phyloP scores from a whole-genome alignment of 1,140 invertebrate genomes.

The Elymnias hypermnestra region DNA sequence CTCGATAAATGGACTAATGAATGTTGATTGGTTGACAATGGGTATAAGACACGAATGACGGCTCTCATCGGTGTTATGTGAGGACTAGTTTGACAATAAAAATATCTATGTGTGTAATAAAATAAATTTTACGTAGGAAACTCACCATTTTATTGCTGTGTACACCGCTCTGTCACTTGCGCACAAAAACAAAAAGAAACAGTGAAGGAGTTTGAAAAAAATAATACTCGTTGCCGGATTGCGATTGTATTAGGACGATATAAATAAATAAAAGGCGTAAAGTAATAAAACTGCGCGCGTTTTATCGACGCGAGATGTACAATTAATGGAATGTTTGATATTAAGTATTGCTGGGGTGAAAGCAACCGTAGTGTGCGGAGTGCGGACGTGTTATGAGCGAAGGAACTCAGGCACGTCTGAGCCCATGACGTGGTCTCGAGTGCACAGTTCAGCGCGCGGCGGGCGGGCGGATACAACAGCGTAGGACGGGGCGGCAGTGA shows the following conservation, averaged over 20 bases:
- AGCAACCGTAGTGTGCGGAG: constrained; percentile 38
- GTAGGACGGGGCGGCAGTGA: constrained; percentile 44
- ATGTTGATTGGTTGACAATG: constrained; percentile 67
- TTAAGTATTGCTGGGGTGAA: constrained; percentile 28
- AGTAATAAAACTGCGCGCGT: constrained; percentile 55
- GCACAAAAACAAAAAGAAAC: constrained; percentile 57
- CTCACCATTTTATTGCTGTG: constrained; percentile 31
- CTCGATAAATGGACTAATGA: constrained; percentile 59
- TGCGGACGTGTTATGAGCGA: constrained; percentile 37
- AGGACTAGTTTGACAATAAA: constrained; percentile 20
- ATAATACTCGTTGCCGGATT: constrained; percentile 55
- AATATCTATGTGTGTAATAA: background rate
- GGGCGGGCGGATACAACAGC: constrained; percentile 57
- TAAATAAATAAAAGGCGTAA: constrained; percentile 56
- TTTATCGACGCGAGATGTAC: constrained; percentile 57
- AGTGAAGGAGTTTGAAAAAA: constrained; percentile 43
- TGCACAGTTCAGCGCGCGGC: constrained; percentile 23
- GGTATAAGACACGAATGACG: constrained; percentile 39
- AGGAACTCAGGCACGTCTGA: constrained; percentile 20
- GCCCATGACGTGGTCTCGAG: constrained; percentile 14
- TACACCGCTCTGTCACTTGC: constrained; percentile 44
- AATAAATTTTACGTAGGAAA: constrained; percentile 6
- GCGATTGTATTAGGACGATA: constrained; percentile 67
- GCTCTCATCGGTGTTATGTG: constrained; percentile 25
- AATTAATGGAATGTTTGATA: constrained; percentile 66